Conservation (phyloP, 92 coral and sea anemone genomes). For the Epizoanthus illoricatus region DNA sequence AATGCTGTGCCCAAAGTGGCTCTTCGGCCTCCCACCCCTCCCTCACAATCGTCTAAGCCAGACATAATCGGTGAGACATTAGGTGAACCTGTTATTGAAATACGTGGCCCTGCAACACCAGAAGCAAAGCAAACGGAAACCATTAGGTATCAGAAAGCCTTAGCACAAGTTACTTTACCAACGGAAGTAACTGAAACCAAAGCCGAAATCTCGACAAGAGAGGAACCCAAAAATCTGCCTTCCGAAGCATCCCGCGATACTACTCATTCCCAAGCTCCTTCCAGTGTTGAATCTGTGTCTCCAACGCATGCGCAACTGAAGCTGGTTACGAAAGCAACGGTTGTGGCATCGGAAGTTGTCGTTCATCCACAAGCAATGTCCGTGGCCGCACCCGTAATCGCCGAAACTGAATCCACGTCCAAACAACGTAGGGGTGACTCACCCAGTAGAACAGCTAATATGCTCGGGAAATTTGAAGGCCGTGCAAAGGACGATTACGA, state of each 20-base stretch:
- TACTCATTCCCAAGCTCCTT: not conserved
- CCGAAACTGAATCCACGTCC: slow-evolving; percentile 7
- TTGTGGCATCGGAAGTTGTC: slow-evolving; percentile 27
- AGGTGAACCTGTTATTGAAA: not conserved
- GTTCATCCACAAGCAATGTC: slow-evolving; percentile 14
- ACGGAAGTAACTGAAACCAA: not conserved
- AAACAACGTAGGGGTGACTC: slow-evolving; percentile 18
- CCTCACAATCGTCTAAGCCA: not conserved
- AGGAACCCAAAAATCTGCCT: not conserved
- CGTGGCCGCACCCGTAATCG: slow-evolving; percentile 1
- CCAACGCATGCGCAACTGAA: not conserved
- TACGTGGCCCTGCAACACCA: not conserved
- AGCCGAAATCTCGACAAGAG: not conserved
- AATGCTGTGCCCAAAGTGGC: slow-evolving; percentile 25
- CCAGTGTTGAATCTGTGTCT: slow-evolving; percentile 1
- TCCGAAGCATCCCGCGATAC: not conserved
- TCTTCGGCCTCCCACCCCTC: slow-evolving; percentile 37
- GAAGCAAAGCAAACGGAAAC: not conserved
- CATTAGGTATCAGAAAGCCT: not conserved
- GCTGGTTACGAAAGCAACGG: not conserved
- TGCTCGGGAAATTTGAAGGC: slow-evolving; percentile 28
- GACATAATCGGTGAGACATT: not conserved
- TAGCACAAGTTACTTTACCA: not conserved
- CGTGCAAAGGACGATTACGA: slow-evolving; percentile 6
- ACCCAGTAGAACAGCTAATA: slow-evolving; percentile 20